Base-by-base conservation (phyloP, 2,888 invertebrate species). In the Brachynemurus nebulosus region DNA sequence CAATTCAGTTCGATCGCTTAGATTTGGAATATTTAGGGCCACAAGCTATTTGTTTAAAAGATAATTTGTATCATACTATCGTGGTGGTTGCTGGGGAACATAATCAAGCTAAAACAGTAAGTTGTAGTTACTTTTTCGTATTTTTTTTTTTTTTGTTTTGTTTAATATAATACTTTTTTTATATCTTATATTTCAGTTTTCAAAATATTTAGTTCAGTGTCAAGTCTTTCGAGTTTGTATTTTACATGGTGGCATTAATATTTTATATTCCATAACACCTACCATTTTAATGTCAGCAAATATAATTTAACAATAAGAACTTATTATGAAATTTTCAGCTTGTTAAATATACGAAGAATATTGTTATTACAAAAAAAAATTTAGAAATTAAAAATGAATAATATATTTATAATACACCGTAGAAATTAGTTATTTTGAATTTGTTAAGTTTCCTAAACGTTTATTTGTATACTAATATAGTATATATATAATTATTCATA, bases 161-260 rank as follows among this genome's bases (percentile, higher is more conserved):
- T n/a, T n/a, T n/a, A n/a, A n/a, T n/a, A n/a, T n/a, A n/a, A n/a
- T n/a, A n/a, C n/a, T n/a, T n/a, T n/a, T n/a, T n/a, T n/a, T n/a
- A n/a, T 36, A 27, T 19, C 43, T 53, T 47, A 47, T 48, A 51
- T 67, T 67, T 42, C 68, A 92, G 88, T 90, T 93, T 72, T 86
- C 91, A 39, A 83, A 83, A 54, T 82, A 82, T 59, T 68, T 95
- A 48, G 75, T 95, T 38, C 76, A 79, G 48, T 82, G 86, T 57
- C 75, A 76, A 43, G 80, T 88, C 44, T 69, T 76, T 0, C 75
- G 80, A 56, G 88, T 93, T 4, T 90, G 91, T 60, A 77, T 84
- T 11, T 70, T 95, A 11, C 89, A 92, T 65, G 86, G 86, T 44
- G 93, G 93, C 36, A 83, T 91, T 54, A 74, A 84, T 51, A 77